Evolutionary conservation across 2,113 vertebrate genomes (phyloP).

Genomic region (Dinomys branickii): DNA sequence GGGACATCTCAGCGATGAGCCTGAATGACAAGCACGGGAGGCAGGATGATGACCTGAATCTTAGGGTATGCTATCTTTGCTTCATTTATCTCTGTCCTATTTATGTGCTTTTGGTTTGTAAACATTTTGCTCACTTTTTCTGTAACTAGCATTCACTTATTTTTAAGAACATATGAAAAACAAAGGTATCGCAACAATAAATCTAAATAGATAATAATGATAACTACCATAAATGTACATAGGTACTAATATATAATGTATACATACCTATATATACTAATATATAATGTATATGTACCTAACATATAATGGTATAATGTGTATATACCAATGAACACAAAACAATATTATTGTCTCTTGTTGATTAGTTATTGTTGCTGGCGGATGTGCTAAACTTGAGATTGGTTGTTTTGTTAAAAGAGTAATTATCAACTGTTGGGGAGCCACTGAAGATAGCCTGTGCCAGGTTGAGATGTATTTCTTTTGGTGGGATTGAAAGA

Average conservation of each 20-base stretch:
- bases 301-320: too few species aligned
- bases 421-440: background rate
- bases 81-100: background rate
- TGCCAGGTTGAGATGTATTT: background rate
- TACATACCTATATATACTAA: background rate
- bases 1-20: background rate
- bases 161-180: slow-evolving; percentile 22
- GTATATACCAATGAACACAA: background rate
- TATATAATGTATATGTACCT: background rate
- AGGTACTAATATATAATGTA: background rate
- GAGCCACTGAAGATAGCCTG: background rate
- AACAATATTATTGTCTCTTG: background rate
- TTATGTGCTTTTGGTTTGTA: background rate
- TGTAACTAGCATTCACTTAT: slow-evolving; percentile 2
- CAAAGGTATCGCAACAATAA: background rate
- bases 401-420: background rate
- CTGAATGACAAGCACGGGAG: background rate
- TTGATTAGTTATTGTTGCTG: background rate
- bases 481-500: background rate
- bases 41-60: background rate
- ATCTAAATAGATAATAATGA: background rate
- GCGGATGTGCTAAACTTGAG: background rate
- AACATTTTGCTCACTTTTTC: background rate
- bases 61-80: too few species aligned
- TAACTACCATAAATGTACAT: background rate